A percentile compares a stretch with the other conserved stretches of the same genome.
These are phyloP conservation scores for Lamprologus callipterus DNA, from an alignment of 2,113 vertebrate genomes.

Conservation along the genomic window DNA sequence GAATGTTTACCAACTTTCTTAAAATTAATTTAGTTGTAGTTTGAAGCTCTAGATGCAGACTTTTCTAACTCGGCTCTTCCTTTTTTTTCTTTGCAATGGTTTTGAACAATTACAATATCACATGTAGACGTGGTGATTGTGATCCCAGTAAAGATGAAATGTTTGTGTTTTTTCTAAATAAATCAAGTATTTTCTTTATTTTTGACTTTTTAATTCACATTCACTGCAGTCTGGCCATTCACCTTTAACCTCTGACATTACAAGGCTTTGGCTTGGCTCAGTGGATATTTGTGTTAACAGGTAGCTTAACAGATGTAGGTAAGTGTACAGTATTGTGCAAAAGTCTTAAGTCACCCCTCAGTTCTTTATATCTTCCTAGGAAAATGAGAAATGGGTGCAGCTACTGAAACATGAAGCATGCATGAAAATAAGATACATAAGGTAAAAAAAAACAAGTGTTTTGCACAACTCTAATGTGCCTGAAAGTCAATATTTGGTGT, in stretches of 20 bases:
- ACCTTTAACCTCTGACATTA: not conserved
- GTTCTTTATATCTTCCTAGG: not conserved
- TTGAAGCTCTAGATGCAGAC: not conserved
- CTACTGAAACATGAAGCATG: not conserved
- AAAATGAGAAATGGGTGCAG: not conserved
- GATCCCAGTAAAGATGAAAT: not conserved
- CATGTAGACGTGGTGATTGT: not conserved
- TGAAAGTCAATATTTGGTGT: fast-evolving
- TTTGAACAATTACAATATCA: not conserved
- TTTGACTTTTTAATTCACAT: not conserved
- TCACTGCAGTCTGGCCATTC: not conserved
- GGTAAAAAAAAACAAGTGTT: not conserved
- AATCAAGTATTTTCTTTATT: not conserved
- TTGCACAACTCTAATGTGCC: not conserved
- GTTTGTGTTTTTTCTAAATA: not conserved
- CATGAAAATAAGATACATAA: not conserved
- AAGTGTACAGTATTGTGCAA: not conserved
- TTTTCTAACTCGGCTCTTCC: not conserved
- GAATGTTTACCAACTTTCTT: not conserved
- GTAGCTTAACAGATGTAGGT: not conserved
- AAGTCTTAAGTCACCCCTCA: not conserved
- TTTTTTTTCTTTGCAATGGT: not conserved
- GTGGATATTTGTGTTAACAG: not conserved
- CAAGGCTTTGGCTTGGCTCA: not conserved
- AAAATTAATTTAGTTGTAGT: not conserved